Evolutionary conservation across 2,797 vertebrate species (phyloP), one percentile per base, ranked within the genome.

Genomic region (Buceros bicornis): DNA sequence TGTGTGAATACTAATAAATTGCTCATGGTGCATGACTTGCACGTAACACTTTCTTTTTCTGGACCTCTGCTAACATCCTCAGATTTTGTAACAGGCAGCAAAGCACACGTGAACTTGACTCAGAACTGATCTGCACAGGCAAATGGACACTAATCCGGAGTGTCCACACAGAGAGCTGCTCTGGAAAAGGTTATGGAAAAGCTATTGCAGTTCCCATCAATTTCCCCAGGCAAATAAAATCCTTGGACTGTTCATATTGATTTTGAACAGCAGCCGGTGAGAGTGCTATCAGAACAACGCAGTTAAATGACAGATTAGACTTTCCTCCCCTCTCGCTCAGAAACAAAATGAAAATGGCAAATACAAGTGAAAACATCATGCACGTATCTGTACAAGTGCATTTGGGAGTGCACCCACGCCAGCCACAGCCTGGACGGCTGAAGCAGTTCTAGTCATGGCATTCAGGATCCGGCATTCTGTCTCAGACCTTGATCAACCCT

Each of bases 141-240:
- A 90, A 84, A 71, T 20, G 43, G 60, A 62, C 37, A 53, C 29
- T 62, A 76, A 66, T 56, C 54, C 50, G 51, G 54, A 71, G n/a
- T 45, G 33, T 64, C 31, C 70, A 43, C 50, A n/a, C 19, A 31
- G 43, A 89, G 16, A 90, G 8, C 33, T 84, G 35, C 76, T 92
- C 73, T 84, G 37, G 37, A 40, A 40, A 40, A 40, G 37, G 37
- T 40, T 40, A 40, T 12, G 50, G 29, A 91, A 90, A 90, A 87
- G 47, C 47, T 65, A 7, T 48, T 47, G 47, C 1, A 0, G 35
- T 53, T 95, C 78, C 74, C 89, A 71, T 65, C 70, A 77, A 82
- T 86, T 90, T 91, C 61, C 40, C 40, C 8, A 54, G 29, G 62
- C 81, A 92, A 90, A 90, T 87, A 84, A 90, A 94, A 84, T 92